phyloP scores from a whole-genome alignment of 2,797 vertebrate species.

The Eulemur mongoz region DNA sequence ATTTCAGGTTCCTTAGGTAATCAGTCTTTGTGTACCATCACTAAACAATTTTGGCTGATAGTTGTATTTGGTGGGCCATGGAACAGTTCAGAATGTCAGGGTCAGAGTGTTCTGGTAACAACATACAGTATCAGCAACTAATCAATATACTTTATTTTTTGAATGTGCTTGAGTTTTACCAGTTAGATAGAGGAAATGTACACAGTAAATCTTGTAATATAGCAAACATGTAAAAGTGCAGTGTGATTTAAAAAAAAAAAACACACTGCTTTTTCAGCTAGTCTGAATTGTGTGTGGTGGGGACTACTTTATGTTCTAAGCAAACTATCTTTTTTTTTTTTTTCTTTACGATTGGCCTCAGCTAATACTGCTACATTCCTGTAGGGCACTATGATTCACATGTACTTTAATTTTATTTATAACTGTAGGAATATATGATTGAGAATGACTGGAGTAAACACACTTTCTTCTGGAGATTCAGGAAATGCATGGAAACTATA shows the following conservation, averaged over 20 bases:
- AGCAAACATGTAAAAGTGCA: not conserved
- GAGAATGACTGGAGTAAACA: not conserved
- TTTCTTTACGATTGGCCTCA: not conserved
- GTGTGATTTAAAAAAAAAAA: not conserved
- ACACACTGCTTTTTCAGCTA: not conserved
- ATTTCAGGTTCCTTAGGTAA: not conserved
- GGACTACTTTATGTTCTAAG: not conserved
- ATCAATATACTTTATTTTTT: not conserved
- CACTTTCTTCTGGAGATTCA: not conserved
- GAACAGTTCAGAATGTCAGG: not conserved
- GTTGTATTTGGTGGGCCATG: not conserved
- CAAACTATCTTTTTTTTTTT: not conserved
- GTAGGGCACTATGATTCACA: not conserved
- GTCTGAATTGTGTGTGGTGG: not conserved
- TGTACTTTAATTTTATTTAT: slow-evolving; percentile 32
- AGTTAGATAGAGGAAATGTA: not conserved
- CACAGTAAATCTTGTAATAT: not conserved
- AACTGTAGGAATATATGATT: not conserved
- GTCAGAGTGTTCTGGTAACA: not conserved
- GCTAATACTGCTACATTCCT: not conserved
- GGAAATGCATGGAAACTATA: not conserved
- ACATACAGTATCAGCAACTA: not conserved
- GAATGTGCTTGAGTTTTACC: slow-evolving; percentile 40
- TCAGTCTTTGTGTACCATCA: not conserved
- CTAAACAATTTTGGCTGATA: not conserved